Base-by-base conservation (phyloP, 2,113 vertebrate species). In the Perca flavescens region DNA sequence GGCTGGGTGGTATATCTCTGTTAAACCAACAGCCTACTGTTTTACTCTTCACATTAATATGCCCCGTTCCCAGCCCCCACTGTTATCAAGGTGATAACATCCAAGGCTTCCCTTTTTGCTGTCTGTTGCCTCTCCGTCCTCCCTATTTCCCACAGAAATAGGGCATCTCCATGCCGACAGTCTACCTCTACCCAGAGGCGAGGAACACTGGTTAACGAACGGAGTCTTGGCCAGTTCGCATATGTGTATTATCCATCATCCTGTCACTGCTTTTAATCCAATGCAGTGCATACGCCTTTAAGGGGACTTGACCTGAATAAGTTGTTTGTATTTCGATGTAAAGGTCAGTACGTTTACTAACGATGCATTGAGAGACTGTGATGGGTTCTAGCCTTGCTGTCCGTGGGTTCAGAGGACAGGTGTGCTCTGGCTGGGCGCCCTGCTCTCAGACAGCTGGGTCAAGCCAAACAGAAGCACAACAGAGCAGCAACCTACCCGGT, bases 211-310 rank as follows among this genome's bases (percentile, higher is more conserved):
- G 83, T 81, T 82, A 57, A 87, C 10, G 43, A 47, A 74, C 60
- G 58, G 63, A 78, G 84, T 62, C 74, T 46, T 75, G 83, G 82
- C 80, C 79, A 21, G 73, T 52, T 34, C 19, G 52, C 2, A 5
- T 31, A 43, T 61, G 79, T 58, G 87, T 71, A 85, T 86, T 77
- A 92, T 93, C 91, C 89, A 93, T 93, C 93, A 93, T 93, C 65
- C 87, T 91, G 89, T 93, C 92, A 80, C 14, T 21, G 77, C 83
- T 85, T 85, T 89, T 92, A 87, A 90, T 90, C 76, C 87, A 72
- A 47, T 46, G n/a, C 81, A 49, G 31, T 67, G 69, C 76, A 6
- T 60, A 74, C 19, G 69, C 75, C 84, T 90, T 87, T 52, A 84
- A 84, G 82, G 76, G 80, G 82, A 80, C 88, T 90, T 76, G 88